Conservation (phyloP, 2,797 vertebrate genomes). For the Echiichthys vipera region DNA sequence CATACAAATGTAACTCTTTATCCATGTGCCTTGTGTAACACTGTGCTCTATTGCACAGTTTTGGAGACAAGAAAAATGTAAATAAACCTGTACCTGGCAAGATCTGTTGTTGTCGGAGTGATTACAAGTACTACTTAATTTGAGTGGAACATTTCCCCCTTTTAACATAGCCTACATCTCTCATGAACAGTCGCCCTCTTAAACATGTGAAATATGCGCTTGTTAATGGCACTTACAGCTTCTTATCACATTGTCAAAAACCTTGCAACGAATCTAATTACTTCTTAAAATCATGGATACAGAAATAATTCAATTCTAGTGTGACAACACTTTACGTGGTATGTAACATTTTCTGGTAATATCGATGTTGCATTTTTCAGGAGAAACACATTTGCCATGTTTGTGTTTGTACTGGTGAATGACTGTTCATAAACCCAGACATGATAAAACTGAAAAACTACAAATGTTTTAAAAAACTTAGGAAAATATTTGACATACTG, state of each 20-base stretch:
- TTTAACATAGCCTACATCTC: slow-evolving; percentile 40
- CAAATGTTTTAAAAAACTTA: slow-evolving; percentile 24
- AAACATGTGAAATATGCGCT: slow-evolving; percentile 44
- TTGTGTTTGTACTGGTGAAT: slow-evolving; percentile 9
- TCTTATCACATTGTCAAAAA: slow-evolving; percentile 47
- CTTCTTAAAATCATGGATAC: slow-evolving; percentile 23
- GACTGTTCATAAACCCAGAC: slow-evolving; percentile 25
- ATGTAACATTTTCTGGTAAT: slow-evolving; percentile 22
- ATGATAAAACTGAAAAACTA: not conserved
- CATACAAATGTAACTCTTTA: slow-evolving; percentile 22
- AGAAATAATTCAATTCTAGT: slow-evolving; percentile 7
- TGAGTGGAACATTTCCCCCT: slow-evolving; percentile 48
- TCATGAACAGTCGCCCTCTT: slow-evolving; percentile 41
- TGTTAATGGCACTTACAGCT: slow-evolving; percentile 57
- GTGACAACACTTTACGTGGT: not conserved
- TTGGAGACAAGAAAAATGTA: slow-evolving; percentile 11
- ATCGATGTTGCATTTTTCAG: slow-evolving; percentile 8
- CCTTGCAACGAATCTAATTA: slow-evolving; percentile 21
- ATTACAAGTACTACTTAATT: slow-evolving; percentile 45
- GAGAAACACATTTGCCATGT: slow-evolving; percentile 8
- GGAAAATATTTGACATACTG: slow-evolving; percentile 20
- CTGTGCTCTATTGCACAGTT: slow-evolving; percentile 37
- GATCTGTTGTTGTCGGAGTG: slow-evolving; percentile 36
- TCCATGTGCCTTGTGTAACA: slow-evolving; percentile 19
- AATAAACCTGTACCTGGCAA: slow-evolving; percentile 1